Evolutionary conservation across 2,888 invertebrate species (phyloP), one percentile per base, ranked within the genome.

Genomic region (Pseudococcus jackbeardsleyi): DNA sequence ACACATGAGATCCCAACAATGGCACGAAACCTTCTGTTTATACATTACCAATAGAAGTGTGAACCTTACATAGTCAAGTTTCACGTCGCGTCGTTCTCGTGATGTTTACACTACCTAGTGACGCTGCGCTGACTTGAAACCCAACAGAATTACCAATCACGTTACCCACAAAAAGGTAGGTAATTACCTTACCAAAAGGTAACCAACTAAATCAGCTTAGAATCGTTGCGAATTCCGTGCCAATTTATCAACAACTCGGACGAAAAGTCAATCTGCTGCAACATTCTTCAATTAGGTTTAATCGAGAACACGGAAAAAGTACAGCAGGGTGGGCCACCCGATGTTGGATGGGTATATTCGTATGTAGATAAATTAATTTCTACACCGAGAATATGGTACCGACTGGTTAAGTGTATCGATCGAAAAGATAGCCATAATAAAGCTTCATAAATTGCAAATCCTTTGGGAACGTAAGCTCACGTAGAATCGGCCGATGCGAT

Each of bases 291-390:
- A 54, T 54, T 54, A 54, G 15, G 42, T 42, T 8, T 42, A 54
- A 54, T n/a, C 54, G n/a, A n/a, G 5, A 54, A 54, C 54, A 50
- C 54, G n/a, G 5, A 42, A 54, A 12, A 50, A 50, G 15, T 15
- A 50, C 12, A 12, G 4, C n/a, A 19, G 54, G 26, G 12, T 54
- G 19, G 48, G 17, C 50, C 26, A 84, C 11, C 42, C 6, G 50
- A 84, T 4, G 8, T 7, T 15, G 8, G 54, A 17, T 2, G 19
- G 39, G 15, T 26, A n/a, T n/a, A 59, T 8, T 64, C 85, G 85
- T 59, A 85, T 85, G 85, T 59, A 85, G 85, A 85, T 85, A 85
- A 85, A 85, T 85, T 85, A 85, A 85, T 85, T 85, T 85, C 50
- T 85, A n/a, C 26, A 64, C 11, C 64, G 11, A 39, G 39, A 22